Evolutionary conservation across 2,888 invertebrate genomes (phyloP).

Genomic region (Sphaeridia pumilis): DNA sequence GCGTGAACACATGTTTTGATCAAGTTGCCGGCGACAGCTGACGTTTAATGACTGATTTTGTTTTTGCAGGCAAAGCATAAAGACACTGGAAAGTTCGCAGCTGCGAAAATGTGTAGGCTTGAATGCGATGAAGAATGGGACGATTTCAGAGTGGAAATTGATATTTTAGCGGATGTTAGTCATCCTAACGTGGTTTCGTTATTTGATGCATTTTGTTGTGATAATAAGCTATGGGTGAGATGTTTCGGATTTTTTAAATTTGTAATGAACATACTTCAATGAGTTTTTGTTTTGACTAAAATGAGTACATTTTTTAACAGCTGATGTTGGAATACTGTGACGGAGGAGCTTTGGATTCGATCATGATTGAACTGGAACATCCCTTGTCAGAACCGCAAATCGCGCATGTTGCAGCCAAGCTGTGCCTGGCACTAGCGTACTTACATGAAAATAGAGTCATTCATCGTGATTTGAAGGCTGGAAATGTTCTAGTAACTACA

Average conservation of each 20-base stretch:
- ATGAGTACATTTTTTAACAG: conserved; percentile 43
- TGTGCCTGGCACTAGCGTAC: conserved; percentile 78
- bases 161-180: conserved; percentile 87
- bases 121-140: conserved; percentile 96
- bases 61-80: conserved; percentile 84
- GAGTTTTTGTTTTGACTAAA: background rate
- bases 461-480: conserved; percentile 96
- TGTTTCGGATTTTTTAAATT: too few species aligned
- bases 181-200: conserved; percentile 92
- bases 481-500: conserved; percentile 93
- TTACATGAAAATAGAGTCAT: conserved; percentile 86
- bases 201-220: conserved; percentile 88
- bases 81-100: conserved; percentile 69
- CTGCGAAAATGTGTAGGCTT: conserved; percentile 92
- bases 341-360: conserved; percentile 96
- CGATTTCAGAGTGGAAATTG: conserved; percentile 98
- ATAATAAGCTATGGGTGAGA: conserved; percentile 77
- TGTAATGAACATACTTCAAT: too few species aligned
- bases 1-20: too few species aligned
- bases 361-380: conserved; percentile 97
- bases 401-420: conserved; percentile 84
- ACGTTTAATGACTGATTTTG: too few species aligned
- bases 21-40: too few species aligned
- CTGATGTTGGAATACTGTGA: conserved; percentile 99
- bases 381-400: conserved; percentile 89